Evolutionary conservation across 2,113 vertebrate species (phyloP), one percentile per base, ranked within the genome.

Genomic region (Thryonomys swinderianus): DNA sequence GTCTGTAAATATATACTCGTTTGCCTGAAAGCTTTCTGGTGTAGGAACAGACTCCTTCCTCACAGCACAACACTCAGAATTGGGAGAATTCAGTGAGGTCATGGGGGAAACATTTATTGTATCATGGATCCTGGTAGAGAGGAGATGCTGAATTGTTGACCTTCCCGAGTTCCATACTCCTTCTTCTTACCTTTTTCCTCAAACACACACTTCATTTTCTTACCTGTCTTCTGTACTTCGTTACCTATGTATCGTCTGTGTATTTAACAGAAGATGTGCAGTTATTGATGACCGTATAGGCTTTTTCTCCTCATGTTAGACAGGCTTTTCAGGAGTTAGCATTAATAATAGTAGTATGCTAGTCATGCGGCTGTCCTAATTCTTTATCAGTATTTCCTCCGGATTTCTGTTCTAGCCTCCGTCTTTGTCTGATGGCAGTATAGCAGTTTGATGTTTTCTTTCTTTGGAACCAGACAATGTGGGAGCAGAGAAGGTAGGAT

Each of bases 11-110:
- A 51, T 2, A 66, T 2, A 32, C 81, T 80, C 32, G 40, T 34
- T 82, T 2, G 0, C 74, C 73, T 79, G 95, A 85, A 95, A 76
- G 64, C 69, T 91, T 88, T 88, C 82, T 91, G 91, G 30, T 86
- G 18, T 30, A 53, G 13, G 37, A 78, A 64, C 90, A 81, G 73
- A 37, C 13, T 20, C n/a, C 51, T 11, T 45, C 62, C 82, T 66
- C 18, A 6, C 3, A 5, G 61, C 17, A 37, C 69, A 87, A 78
- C 14, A 16, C 20, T 59, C 7, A 3, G 34, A 62, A 34, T 27
- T 2, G 32, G 90, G 76, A 76, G 53, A 40, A 21, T 64, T 71
- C 14, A 9, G 69, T 76, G 51, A 76, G 53, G 34, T 69, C 51
- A 71, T 27, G 53, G 53, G 71, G 62, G 69, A 30, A 71, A 61